Conservation (phyloP, 2,113 vertebrate genomes). For the Apus apus region DNA sequence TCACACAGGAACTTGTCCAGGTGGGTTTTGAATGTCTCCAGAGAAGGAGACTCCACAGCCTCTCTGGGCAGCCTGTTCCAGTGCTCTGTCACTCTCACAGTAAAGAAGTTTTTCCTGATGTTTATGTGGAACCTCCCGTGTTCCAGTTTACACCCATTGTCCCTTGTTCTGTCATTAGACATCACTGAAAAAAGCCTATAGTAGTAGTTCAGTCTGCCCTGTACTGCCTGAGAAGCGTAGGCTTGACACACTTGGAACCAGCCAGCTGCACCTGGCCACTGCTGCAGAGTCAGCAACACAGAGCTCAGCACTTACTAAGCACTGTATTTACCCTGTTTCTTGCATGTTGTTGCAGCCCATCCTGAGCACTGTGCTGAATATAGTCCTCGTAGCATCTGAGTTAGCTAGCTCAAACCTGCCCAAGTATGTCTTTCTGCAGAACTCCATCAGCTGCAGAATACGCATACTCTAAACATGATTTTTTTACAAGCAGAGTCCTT, state of each 20-base stretch:
- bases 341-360: not conserved
- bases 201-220: not conserved
- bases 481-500: constrained; percentile 1
- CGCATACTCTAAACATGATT: not conserved
- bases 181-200: too few species aligned
- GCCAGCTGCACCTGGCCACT: not conserved
- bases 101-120: too few species aligned
- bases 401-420: not conserved
- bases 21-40: too few species aligned
- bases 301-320: not conserved
- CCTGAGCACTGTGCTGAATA: not conserved
- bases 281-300: not conserved
- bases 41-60: too few species aligned
- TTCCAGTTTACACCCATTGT: too few species aligned
- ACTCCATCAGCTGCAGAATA: not conserved
- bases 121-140: too few species aligned
- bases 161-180: too few species aligned
- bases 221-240: not conserved
- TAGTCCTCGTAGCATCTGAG: not conserved
- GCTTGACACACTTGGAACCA: not conserved
- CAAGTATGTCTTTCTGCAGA: not conserved
- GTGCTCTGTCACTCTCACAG: too few species aligned
- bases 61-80: too few species aligned
- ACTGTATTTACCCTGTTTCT: not conserved
- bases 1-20: too few species aligned